Evolutionary conservation across 1,140 invertebrate species (phyloP).

Genomic region (Drosophila nikananu): DNA sequence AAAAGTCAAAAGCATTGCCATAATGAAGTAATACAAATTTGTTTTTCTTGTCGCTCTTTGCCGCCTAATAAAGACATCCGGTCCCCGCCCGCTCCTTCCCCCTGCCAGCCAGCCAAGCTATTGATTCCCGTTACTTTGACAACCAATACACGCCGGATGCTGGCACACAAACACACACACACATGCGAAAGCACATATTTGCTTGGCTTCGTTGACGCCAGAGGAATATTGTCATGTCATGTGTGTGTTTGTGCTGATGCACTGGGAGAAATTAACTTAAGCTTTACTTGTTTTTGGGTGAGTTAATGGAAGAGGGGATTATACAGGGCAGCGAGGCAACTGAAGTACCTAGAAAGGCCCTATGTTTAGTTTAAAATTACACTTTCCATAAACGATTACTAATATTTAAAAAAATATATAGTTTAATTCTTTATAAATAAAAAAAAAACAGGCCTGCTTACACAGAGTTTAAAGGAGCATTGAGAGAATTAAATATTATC

Average conservation of each 20-base stretch:
- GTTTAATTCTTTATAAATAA: not conserved
- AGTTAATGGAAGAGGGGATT: not conserved
- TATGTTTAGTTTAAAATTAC: not conserved
- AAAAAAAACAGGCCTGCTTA: too few relatives aligned
- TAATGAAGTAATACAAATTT: conserved; percentile 78
- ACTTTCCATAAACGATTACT: not conserved
- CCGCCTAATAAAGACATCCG: conserved; percentile 69
- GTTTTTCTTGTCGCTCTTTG: conserved; percentile 47
- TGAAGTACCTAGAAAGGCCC: not conserved
- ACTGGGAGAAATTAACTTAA: conserved; percentile 1
- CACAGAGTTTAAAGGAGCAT: not conserved
- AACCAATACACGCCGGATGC: conserved; percentile 73
- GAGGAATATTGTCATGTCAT: conserved; percentile 45
- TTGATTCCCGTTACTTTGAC: conserved; percentile 76
- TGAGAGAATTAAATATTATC: not conserved
- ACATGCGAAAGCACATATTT: conserved; percentile 55
- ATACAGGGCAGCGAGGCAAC: not conserved
- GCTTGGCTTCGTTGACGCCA: conserved; percentile 67
- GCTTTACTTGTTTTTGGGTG: not conserved
- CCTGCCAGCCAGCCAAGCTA: conserved; percentile 27
- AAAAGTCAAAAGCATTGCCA: conserved; percentile 69
- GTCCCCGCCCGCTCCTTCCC: not conserved
- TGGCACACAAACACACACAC: conserved; percentile 52
- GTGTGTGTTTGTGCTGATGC: conserved; percentile 25
- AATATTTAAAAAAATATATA: not conserved